phyloP scores from a whole-genome alignment of 2,113 vertebrate genomes.

The Calidris pugnax region DNA sequence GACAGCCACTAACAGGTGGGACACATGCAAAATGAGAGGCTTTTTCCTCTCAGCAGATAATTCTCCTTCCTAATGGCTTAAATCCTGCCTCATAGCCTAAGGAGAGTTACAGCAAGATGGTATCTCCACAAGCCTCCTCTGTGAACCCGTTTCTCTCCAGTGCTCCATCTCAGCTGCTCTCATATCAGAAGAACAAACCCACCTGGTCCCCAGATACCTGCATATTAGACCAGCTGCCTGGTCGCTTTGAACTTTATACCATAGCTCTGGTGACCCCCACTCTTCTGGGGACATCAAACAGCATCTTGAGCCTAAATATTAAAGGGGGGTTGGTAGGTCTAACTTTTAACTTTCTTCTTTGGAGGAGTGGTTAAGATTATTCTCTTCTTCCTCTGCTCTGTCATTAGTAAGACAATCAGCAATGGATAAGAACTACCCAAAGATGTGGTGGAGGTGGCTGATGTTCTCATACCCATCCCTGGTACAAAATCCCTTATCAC shows the following conservation, averaged over 20 bases:
- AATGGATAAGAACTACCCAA: fast-evolving
- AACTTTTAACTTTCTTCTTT: not conserved
- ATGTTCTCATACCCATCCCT: not conserved
- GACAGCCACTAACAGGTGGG: not conserved
- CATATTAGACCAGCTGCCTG: too few relatives aligned
- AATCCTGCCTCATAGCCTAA: not conserved
- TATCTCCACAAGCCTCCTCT: not conserved
- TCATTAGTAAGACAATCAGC: not conserved
- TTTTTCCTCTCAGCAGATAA: not conserved
- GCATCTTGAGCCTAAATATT: not conserved
- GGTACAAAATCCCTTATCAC: not conserved
- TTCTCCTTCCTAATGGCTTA: not conserved
- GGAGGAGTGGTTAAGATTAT: not conserved
- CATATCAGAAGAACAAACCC: not conserved
- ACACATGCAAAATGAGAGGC: not conserved
- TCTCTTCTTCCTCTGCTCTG: not conserved
- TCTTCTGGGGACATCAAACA: too few relatives aligned
- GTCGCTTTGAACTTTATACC: too few relatives aligned
- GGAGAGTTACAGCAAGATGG: not conserved
- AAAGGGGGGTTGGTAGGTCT: fast-evolving
- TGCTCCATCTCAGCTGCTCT: not conserved
- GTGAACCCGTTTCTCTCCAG: not conserved
- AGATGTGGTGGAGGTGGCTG: not conserved
- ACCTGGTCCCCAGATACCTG: too few relatives aligned
- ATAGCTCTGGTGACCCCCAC: too few relatives aligned